Base-by-base conservation (phyloP, 2,113 vertebrate species). In the Corythornis vintsioides region DNA sequence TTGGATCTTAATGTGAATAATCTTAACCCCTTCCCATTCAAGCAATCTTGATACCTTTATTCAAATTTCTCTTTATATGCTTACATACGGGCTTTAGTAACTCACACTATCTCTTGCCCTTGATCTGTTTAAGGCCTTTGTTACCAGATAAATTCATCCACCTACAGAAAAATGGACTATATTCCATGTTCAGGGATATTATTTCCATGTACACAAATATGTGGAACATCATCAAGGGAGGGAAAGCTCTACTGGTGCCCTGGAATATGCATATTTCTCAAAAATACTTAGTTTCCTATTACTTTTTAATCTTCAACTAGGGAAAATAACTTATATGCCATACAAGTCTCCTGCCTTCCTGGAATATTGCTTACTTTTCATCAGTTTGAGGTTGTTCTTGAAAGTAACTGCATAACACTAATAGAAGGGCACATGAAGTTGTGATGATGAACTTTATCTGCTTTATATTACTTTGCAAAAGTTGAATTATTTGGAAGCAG, bases 311-410 rank as follows among this genome's bases (percentile, higher is more conserved):
- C 11, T 79, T 86, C 24, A 74, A 3, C 13, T 22, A 35, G 26
- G 38, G 70, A 80, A 89, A 65, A 5, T 4, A 47, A 16, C 10
- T 42, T 2, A 5, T n/a, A 33, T 38, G 26, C 29, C 20, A 45
- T 19, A 26, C 0, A 0, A 81, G 5, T 31, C 6, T 77, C 14
- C 33, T 66, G 21, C 21, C 9, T 77, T 66, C 8, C 31, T 35
- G 70, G 60, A 38, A 0, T 18, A 6, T 26, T 73, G 21, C 4
- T 13, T 8, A 45, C 35, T 69, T 90, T 83, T 76, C 11, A 31
- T 64, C 10, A 3, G 9, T 60, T 61, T 61, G 7, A 73, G 26
- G 15, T 70, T 65, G 26, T 10, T 74, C n/a, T 18, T 42, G 15
- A 61, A 35, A 80, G 35, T 28, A 75, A 40, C 5, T 9, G 5